Base-by-base conservation (phyloP, 2,888 invertebrate species). In the Campoplex nolae region DNA sequence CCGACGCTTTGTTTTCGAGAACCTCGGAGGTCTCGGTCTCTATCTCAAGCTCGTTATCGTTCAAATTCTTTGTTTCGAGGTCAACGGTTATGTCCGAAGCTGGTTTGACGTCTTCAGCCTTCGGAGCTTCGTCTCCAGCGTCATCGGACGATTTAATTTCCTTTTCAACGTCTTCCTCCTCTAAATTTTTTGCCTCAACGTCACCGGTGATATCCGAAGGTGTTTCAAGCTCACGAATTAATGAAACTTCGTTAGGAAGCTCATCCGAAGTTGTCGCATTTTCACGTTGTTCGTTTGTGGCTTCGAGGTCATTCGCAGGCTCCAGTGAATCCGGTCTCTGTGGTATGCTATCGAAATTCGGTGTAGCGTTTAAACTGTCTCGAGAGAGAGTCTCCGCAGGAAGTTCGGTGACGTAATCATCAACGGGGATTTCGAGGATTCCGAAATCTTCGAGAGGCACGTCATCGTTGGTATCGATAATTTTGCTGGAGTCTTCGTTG, bases 331-430 rank as follows among this genome's bases (percentile, higher is more conserved):
- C 93, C 1, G 92, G 89, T 62, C 91, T 89, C 58, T 84, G 90
- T 0, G 89, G 88, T 23, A 80, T 65, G 13, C 81, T 38, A 32
- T 91, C 90, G n/a, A 82, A 82, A 23, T 92, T 92, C 7, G 93
- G 92, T 3, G 93, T 92, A 0, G 91, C 92, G 68, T 93, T 93
- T 94, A 87, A 95, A 94, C 94, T 96, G 94, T 91, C 96, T 92
- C 91, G 95, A 94, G 95, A 96, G 93, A 87, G 88, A 67, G 91
- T 90, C 0, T 91, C 90, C 1, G 71, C 18, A 8, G 42, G 73
- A 1, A 81, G 71, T 45, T 85, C 77, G n/a, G 85, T 81, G 28
- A 65, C 76, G 51, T 76, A 75, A 74, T 87, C 83, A 70, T 80
- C 79, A 28, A 51, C 58, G 7, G 77, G 67, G 68, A 74, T 76